These are phyloP conservation scores for Hozukius guyotensis DNA, from an alignment of 2,797 vertebrate species.

Conservation along the genomic window DNA sequence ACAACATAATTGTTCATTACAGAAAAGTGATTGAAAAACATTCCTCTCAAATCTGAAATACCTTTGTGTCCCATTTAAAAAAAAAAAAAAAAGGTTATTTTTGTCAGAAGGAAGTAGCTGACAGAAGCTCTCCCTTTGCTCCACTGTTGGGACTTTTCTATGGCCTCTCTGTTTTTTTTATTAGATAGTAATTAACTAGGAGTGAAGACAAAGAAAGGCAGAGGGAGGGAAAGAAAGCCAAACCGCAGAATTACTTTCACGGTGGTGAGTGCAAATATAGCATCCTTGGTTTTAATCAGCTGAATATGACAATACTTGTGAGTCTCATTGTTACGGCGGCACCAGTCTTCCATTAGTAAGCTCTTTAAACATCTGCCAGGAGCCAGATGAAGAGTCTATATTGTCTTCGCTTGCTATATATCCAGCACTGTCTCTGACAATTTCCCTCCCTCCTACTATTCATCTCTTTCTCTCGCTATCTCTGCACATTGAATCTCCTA, in stretches of 20 bases:
- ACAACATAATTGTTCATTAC: conserved; percentile 20
- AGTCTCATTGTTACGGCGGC: conserved; percentile 51
- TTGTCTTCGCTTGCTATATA: conserved; percentile 49
- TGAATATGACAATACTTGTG: conserved; percentile 48
- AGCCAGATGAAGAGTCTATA: conserved; percentile 60
- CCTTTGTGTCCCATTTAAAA: conserved; percentile 1
- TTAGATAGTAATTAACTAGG: conserved; percentile 39
- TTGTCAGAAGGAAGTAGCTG: background rate
- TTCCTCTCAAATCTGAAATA: background rate
- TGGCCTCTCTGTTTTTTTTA: conserved; percentile 20
- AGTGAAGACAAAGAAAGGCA: conserved; percentile 18
- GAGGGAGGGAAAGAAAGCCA: background rate
- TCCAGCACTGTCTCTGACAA: conserved; percentile 45
- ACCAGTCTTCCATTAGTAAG: conserved; percentile 55
- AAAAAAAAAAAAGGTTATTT: background rate
- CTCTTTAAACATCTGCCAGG: conserved; percentile 64
- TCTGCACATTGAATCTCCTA: conserved; percentile 31
- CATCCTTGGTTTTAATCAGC: conserved; percentile 47
- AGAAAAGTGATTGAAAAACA: conserved; percentile 5
- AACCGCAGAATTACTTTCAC: conserved; percentile 20
- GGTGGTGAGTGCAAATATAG: conserved; percentile 21
- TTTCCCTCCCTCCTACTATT: conserved; percentile 42
- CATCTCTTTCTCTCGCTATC: conserved; percentile 48
- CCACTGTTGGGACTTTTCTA: background rate
- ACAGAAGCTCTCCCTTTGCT: conserved; percentile 1